phyloP scores from a whole-genome alignment of 2,797 vertebrate species.

The Sebastes cheni region DNA sequence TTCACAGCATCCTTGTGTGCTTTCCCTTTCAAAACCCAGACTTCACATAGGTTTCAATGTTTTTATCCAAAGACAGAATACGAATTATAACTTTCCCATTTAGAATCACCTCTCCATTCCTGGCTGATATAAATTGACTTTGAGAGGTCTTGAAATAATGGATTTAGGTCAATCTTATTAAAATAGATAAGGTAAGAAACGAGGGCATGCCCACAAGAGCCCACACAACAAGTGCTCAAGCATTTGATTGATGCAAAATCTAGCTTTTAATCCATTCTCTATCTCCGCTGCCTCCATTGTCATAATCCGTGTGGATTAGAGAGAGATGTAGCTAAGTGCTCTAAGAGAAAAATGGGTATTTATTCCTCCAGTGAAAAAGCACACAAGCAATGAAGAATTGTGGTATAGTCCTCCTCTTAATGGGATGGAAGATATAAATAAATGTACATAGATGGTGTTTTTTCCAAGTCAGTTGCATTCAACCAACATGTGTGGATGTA shows the following conservation, averaged over 20 bases:
- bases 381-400: constrained; percentile 24
- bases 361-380: constrained; percentile 53
- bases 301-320: constrained; percentile 84
- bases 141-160: constrained; percentile 10
- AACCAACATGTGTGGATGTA: neutral
- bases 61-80: neutral
- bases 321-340: constrained; percentile 78
- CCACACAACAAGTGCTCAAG: constrained; percentile 50
- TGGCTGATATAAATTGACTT: neutral
- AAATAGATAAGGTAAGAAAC: constrained; percentile 47
- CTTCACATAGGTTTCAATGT: neutral
- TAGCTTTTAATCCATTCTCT: constrained; percentile 74
- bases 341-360: constrained; percentile 66
- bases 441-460: neutral
- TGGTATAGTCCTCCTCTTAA: neutral
- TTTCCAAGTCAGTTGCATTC: neutral
- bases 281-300: constrained; percentile 72
- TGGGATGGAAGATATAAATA: constrained; percentile 16
- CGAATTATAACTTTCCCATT: neutral
- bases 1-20: neutral
- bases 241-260: constrained; percentile 73
- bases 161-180: constrained; percentile 50
- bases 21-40: neutral
- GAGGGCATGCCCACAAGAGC: constrained; percentile 23
- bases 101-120: neutral